Percentiles rank a stretch among this genome's conserved stretches.
phyloP scores from a whole-genome alignment of 2,113 vertebrate genomes.

The Naja naja region DNA sequence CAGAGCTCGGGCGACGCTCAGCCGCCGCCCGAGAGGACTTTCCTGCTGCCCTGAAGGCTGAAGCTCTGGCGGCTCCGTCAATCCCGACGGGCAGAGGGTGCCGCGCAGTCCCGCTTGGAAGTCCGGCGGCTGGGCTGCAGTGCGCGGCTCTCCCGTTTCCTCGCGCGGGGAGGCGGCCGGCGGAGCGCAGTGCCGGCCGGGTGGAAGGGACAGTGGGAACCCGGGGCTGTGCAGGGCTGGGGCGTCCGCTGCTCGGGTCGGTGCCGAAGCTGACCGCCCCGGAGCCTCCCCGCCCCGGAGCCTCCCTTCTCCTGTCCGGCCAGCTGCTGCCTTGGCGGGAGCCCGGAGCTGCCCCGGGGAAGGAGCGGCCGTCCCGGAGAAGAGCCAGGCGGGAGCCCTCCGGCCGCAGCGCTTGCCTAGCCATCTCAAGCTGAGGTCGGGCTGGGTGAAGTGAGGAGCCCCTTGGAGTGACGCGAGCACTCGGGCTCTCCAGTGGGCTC shows the following conservation, averaged over 20 bases:
- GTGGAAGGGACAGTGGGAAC: too few species aligned
- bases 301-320: background rate
- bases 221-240: too few species aligned
- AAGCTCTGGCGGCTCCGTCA: too few species aligned
- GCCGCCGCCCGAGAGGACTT: too few species aligned
- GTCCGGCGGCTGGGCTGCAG: too few species aligned
- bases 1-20: too few species aligned
- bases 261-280: background rate
- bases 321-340: background rate
- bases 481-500: background rate
- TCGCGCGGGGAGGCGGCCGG: background rate
- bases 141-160: background rate
- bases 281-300: background rate
- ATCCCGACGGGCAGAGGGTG: too few species aligned
- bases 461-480: fast-evolving
- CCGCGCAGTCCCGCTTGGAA: background rate
- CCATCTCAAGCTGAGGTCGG: background rate
- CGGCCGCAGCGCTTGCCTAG: too few species aligned
- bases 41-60: too few species aligned
- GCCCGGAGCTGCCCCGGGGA: background rate
- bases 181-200: too few species aligned
- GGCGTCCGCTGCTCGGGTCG: too few species aligned
- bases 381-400: too few species aligned
- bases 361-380: background rate
- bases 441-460: background rate